phyloP scores from a whole-genome alignment of 2,113 vertebrate species.

The Hypanus sabinus region DNA sequence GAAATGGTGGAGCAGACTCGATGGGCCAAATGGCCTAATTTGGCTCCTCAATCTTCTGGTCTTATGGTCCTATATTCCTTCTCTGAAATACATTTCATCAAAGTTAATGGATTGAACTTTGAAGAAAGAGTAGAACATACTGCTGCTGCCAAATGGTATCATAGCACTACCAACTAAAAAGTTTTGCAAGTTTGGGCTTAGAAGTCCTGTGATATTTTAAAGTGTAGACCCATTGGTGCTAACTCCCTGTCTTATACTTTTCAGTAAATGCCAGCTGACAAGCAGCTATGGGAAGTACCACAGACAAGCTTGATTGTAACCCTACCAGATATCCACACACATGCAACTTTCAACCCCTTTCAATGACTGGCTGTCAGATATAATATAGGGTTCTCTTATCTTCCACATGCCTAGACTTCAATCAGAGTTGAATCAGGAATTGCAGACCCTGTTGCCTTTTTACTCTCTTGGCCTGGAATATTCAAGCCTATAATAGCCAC shows the following conservation, averaged over 20 bases:
- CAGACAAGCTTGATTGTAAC: neutral
- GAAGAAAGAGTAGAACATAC: no score
- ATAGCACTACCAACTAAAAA: neutral
- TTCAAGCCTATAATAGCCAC: neutral
- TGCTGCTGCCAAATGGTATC: no score
- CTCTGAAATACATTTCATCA: no score
- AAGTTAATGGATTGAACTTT: no score
- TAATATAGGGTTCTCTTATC: constrained; percentile 38
- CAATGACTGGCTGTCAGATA: neutral
- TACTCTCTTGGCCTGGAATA: neutral
- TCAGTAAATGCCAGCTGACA: neutral
- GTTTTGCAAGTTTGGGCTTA: neutral
- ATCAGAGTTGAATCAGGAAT: constrained; percentile 35
- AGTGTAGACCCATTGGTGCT: neutral
- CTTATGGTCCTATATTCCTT: no score
- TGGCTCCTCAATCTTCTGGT: no score
- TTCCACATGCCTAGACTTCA: constrained; percentile 28
- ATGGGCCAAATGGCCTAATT: no score
- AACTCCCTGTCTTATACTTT: neutral
- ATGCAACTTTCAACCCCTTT: neutral
- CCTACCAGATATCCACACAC: neutral
- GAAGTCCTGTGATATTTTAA: neutral
- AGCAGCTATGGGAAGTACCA: neutral
- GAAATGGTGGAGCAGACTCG: no score
- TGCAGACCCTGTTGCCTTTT: neutral